Evolutionary conservation across 1,140 invertebrate species (phyloP), one percentile per base, ranked within the genome.

Genomic region (Platorchestia sp.): DNA sequence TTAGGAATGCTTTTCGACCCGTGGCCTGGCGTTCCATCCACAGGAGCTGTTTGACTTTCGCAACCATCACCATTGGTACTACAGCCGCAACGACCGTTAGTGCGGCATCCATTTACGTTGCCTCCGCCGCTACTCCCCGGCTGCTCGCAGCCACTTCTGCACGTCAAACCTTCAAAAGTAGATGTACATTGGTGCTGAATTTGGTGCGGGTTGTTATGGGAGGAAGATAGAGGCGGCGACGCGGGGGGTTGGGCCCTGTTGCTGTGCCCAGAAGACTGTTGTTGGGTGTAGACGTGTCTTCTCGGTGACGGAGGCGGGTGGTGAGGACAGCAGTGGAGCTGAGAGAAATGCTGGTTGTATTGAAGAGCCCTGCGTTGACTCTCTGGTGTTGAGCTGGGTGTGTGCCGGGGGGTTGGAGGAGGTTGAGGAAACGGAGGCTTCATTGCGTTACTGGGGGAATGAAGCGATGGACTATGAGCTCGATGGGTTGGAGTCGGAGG

Each of bases 401-500:
- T 91, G 44, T 91, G 89, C 36, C 89, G 19, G 19, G 89, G 89
- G 36, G 89, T 91, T 16, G 96, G 89, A 95, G 95, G 95, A 95
- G 95, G 41, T 59, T 95, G 95, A 91, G 95, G 51, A 95, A 91
- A 95, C 86, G 95, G 96, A 95, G 95, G 95, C 95, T 95, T 42
- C 89, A 91, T 91, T 16, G 95, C 87, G 89, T 96, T 86, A 86
- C 96, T 96, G 27, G 95, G 96, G 14, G 96, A 96, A 44, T 96
- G 96, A 22, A 96, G 96, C 45, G 97, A 96, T 95, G 97, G 96
- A 95, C 96, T 96, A 41, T 95, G 96, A 95, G 75, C 44, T 93
- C 95, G 27, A 91, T 95, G 96, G 47, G 96, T 95, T 75, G 95
- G 90, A 53, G 96, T 96, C 45, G 96, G 95, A 95, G 95, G 95